Evolutionary conservation across 2,888 invertebrate species (phyloP).

Genomic region (Drosophila nr. perissopoda): DNA sequence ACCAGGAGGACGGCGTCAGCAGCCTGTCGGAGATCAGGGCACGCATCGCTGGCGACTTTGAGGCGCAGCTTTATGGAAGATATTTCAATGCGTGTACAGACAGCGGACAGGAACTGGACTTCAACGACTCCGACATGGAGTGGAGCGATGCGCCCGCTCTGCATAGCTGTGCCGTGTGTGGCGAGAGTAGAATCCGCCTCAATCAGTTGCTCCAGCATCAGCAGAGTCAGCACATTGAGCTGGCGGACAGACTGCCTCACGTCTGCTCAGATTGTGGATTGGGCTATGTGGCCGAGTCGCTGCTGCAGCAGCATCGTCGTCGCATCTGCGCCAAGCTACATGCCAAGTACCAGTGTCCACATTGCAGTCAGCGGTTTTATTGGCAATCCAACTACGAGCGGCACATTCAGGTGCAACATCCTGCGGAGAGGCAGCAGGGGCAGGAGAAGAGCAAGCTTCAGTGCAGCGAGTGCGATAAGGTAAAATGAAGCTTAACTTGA

Average conservation of each 20-base stretch:
- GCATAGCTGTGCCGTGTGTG: constrained; percentile 79
- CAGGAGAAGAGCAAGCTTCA: constrained; percentile 82
- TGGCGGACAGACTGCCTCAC: constrained; percentile 81
- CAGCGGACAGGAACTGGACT: constrained; percentile 80
- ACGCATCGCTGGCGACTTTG: constrained; percentile 65
- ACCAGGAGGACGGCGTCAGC: constrained; percentile 41
- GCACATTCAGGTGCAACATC: constrained; percentile 64
- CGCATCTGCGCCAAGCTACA: constrained; percentile 77
- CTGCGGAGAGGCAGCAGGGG: background rate
- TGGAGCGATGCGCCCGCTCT: constrained; percentile 22
- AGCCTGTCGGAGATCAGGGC: constrained; percentile 41
- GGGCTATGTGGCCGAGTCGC: constrained; percentile 85
- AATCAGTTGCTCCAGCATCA: constrained; percentile 77
- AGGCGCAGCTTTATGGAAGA: constrained; percentile 63
- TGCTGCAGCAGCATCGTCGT: constrained; percentile 86
- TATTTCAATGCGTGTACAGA: constrained; percentile 81
- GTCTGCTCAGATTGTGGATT: constrained; percentile 86
- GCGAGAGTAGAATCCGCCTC: constrained; percentile 51
- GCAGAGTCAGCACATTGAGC: constrained; percentile 70
- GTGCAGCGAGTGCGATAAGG: constrained; percentile 88
- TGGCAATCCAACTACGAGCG: constrained; percentile 79
- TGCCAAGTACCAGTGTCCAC: constrained; percentile 68
- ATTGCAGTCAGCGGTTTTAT: constrained; percentile 78
- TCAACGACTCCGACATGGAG: constrained; percentile 80
- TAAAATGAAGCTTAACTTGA: constrained; percentile 1